Base-by-base conservation (phyloP, 1,140 invertebrate genomes). In the Hermatobates lingyangjiaoensis region DNA sequence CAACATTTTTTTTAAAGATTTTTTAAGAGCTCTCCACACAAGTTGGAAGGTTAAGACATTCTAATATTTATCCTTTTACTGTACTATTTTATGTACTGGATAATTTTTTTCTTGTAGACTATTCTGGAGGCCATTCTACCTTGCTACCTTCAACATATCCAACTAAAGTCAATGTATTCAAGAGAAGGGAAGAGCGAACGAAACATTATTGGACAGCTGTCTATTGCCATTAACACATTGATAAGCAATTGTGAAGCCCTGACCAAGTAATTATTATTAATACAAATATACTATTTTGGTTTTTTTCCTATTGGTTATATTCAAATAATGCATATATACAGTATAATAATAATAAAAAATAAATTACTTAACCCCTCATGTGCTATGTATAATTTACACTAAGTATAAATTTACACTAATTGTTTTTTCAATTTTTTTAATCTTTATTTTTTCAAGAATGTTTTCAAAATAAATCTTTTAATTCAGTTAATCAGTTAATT, bases 61-160 rank as follows among this genome's bases (percentile, higher is more conserved):
- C n/a, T n/a, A n/a, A n/a, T n/a, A n/a, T n/a, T n/a, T n/a, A n/a
- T n/a, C n/a, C n/a, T n/a, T n/a, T n/a, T n/a, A n/a, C n/a, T n/a
- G n/a, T n/a, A n/a, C n/a, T n/a, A 15, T 34, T 34, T 34, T 34
- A 7, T 7, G 28, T 7, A 34, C 15, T 34, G 28, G 7, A 10
- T 23, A 20, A 15, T 15, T 5, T 46, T 46, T 46, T 46, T 5
- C 12, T 45, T 49, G 24, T 23, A 94, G 88, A 90, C 82, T 24
- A 91, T 97, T 60, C 68, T 98, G 38, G 93, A 98, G 72, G 91
- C 94, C 2, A 90, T 97, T 58, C 66, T 98, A 34, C 93, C 94
- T 0, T 89, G 88, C 59, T 93, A 94, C 62, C 74, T 97, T 39
- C 82, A 88, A 62, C 87, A 96, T 71, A 84, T 98, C 58, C 89